phyloP scores from a whole-genome alignment of 30 jellyfish, hydroid and myxozoan species.

The Turritopsis rubra region DNA sequence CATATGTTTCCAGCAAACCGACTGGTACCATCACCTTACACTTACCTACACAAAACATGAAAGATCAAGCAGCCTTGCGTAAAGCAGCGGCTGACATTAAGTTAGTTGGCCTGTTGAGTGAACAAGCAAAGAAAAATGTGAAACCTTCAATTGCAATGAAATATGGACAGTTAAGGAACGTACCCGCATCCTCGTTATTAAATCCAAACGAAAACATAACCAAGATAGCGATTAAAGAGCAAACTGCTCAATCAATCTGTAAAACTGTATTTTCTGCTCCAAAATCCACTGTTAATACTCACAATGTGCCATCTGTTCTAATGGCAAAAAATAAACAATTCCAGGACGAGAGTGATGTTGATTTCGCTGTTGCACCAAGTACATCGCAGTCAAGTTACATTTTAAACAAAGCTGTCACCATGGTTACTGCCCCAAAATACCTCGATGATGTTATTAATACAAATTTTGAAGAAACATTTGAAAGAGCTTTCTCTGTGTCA shows the following conservation, averaged over 20 bases:
- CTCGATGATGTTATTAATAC: background rate
- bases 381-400: background rate
- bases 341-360: conserved; percentile 23
- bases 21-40: conserved; percentile 21
- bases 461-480: background rate
- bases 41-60: conserved; percentile 1
- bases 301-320: background rate
- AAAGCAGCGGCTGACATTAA: conserved; percentile 25
- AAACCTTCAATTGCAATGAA: background rate
- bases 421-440: too few species aligned
- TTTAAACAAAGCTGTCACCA: background rate
- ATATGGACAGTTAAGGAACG: too few species aligned
- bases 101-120: conserved; percentile 14
- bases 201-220: background rate
- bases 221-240: background rate
- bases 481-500: background rate
- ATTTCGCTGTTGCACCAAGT: conserved; percentile 11
- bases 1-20: background rate
- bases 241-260: background rate
- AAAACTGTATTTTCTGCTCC: background rate
- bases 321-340: background rate
- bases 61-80: background rate
- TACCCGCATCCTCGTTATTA: background rate
- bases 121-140: background rate
- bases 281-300: background rate